Conservation (phyloP, 1,140 invertebrate genomes). For the Temnothorax longispinosus region DNA sequence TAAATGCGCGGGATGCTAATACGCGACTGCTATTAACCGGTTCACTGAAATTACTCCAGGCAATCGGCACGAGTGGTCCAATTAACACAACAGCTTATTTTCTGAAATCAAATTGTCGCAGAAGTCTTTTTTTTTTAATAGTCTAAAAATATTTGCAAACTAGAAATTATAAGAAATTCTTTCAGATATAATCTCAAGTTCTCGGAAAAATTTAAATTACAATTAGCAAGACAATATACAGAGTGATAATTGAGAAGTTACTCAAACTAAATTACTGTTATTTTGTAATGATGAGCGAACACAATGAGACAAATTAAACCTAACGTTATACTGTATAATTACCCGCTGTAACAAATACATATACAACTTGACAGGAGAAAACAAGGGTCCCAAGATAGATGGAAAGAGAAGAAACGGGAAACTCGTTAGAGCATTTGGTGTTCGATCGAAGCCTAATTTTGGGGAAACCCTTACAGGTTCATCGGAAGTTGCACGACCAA, state of each 20-base stretch:
- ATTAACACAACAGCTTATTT: conserved; percentile 12
- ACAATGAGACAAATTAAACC: neutral
- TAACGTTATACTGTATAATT: too few relatives aligned
- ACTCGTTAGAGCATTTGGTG: conserved; percentile 28
- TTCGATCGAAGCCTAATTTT: conserved; percentile 59
- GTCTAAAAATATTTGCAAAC: neutral
- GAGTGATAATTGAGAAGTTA: neutral
- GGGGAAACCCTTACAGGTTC: conserved; percentile 12
- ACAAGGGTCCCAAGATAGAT: neutral
- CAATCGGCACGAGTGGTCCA: neutral
- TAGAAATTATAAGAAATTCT: neutral
- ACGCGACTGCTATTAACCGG: conserved; percentile 19
- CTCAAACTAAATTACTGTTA: neutral
- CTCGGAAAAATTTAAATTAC: neutral
- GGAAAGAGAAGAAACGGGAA: conserved; percentile 28
- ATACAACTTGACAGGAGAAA: conserved; percentile 9
- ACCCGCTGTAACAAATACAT: neutral
- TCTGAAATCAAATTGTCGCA: neutral
- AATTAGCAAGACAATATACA: neutral
- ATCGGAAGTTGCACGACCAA: conserved; percentile 40
- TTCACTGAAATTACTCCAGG: conserved; percentile 7
- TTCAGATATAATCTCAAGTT: neutral
- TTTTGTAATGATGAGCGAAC: neutral
- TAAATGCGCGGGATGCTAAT: conserved; percentile 11
- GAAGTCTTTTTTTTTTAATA: neutral